Evolutionary conservation across 2,888 invertebrate genomes (phyloP).

Genomic region (Parnassius apollo): DNA sequence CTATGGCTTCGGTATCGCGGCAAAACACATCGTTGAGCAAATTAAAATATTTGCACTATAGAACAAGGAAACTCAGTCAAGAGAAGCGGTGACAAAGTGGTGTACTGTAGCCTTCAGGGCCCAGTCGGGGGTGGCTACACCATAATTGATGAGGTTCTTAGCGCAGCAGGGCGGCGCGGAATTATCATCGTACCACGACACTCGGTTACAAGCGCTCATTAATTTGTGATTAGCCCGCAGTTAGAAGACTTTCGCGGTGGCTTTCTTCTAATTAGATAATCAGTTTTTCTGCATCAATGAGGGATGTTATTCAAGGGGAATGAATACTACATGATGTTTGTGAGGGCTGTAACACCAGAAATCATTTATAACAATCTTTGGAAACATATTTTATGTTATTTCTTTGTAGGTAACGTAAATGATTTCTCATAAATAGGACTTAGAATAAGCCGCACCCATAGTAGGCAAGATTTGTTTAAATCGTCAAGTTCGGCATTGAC

Average conservation of each 20-base stretch:
- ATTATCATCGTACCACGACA: conserved; percentile 75
- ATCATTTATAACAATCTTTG: too few species aligned
- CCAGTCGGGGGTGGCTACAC: conserved; percentile 63
- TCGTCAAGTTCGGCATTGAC: too few species aligned
- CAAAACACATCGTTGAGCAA: not conserved
- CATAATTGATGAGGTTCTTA: conserved; percentile 80
- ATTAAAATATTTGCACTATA: not conserved
- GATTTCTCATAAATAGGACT: too few species aligned
- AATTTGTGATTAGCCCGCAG: conserved; percentile 79
- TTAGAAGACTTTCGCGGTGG: conserved; percentile 62
- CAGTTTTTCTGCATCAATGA: conserved; percentile 59
- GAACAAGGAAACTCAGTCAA: conserved; percentile 11
- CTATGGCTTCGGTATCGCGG: not conserved
- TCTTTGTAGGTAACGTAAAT: too few species aligned
- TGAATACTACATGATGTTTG: conserved; percentile 14
- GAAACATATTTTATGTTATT: too few species aligned
- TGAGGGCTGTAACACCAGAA: not conserved
- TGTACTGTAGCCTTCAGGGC: conserved; percentile 48
- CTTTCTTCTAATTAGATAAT: conserved; percentile 76
- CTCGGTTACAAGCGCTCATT: conserved; percentile 74
- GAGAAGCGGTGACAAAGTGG: conserved; percentile 45
- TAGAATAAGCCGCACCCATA: too few species aligned
- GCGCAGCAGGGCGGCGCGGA: conserved; percentile 73
- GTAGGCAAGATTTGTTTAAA: too few species aligned
- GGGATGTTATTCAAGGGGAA: conserved; percentile 26